Percentiles rank a stretch among this genome's conserved stretches.
These are phyloP conservation scores for Zapornia atra DNA, from an alignment of 2,113 vertebrate species.

Conservation along the genomic window DNA sequence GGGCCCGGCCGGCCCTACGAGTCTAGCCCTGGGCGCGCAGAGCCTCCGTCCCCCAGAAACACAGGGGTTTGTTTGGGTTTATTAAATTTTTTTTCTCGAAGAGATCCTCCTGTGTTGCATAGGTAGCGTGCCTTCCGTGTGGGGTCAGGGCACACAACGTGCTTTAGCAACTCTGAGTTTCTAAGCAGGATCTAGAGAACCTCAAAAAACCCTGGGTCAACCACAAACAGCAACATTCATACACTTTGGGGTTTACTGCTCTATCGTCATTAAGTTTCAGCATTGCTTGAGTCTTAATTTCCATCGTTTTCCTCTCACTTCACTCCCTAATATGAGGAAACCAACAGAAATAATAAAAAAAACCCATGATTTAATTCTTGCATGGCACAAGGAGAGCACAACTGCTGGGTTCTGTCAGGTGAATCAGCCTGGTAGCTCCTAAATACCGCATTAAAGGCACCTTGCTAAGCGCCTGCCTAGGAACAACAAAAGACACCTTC, in stretches of 20 bases:
- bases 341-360: background rate
- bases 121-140: background rate
- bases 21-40: fast-evolving
- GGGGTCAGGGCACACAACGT: fast-evolving
- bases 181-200: background rate
- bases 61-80: too few species aligned
- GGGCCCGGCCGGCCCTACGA: background rate
- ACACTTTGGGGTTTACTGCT: fast-evolving
- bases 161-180: fast-evolving
- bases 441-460: background rate
- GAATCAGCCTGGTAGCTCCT: background rate
- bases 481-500: too few species aligned
- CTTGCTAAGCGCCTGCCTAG: background rate
- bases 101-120: background rate
- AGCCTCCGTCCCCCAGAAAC: background rate
- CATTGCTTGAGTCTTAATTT: background rate
- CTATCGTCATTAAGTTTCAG: fast-evolving
- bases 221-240: background rate
- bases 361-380: background rate
- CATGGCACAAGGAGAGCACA: fast-evolving
- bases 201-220: background rate
- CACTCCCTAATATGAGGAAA: background rate
- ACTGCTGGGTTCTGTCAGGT: background rate
- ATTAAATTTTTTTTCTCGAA: too few species aligned
- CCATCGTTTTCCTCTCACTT: background rate